phyloP scores from a whole-genome alignment of 2,113 vertebrate genomes.

The Agelaius phoeniceus region DNA sequence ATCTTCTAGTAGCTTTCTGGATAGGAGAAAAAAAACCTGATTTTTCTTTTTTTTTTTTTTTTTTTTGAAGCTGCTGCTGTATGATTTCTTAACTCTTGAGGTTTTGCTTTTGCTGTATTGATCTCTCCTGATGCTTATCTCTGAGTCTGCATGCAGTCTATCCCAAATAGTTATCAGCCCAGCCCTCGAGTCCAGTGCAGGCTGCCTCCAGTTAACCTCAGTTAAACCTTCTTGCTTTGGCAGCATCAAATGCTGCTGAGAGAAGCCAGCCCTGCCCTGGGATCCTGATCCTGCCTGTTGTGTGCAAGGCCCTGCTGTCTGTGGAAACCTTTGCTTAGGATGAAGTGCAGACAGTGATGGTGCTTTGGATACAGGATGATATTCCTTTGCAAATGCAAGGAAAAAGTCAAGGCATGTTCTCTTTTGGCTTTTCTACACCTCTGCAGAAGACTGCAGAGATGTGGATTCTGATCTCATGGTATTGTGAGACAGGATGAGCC shows the following conservation, averaged over 20 bases:
- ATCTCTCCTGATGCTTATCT: slow-evolving; percentile 51
- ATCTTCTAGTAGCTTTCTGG: slow-evolving; percentile 25
- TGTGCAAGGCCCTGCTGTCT: not conserved
- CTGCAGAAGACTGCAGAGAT: not conserved
- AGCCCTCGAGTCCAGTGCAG: not conserved
- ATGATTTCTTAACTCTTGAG: slow-evolving; percentile 45
- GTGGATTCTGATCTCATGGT: not conserved
- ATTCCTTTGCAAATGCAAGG: not conserved
- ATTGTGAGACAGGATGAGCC: not conserved
- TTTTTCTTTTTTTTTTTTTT: slow-evolving; percentile 2
- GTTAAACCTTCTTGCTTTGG: slow-evolving; percentile 9
- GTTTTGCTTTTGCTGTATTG: slow-evolving; percentile 62
- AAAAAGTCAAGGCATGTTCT: not conserved
- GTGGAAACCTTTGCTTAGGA: not conserved
- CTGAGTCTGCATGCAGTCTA: not conserved
- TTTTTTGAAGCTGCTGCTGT: slow-evolving; percentile 24
- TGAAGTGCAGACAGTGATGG: not conserved
- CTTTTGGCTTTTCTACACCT: not conserved
- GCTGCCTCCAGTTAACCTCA: slow-evolving; percentile 21
- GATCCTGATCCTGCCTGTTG: not conserved
- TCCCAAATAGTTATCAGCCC: slow-evolving; percentile 22
- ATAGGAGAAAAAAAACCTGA: not conserved
- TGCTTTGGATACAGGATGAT: not conserved
- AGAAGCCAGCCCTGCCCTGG: not conserved
- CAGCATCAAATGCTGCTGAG: not conserved